These are phyloP conservation scores for Hemistola chrysoprasaria DNA, from an alignment of 2,888 invertebrate species.

Conservation along the genomic window DNA sequence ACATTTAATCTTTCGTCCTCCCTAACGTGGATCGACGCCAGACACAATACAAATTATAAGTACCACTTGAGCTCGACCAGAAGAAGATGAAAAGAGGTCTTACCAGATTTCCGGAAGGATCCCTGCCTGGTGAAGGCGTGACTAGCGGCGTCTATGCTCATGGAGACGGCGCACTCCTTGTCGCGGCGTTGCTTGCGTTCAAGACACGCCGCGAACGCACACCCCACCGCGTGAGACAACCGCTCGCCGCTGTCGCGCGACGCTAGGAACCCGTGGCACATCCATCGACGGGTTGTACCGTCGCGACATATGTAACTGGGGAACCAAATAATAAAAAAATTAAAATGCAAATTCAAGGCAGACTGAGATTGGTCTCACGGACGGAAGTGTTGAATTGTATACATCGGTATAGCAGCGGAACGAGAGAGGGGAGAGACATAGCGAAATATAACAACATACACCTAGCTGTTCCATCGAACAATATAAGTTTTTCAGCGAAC, in stretches of 20 bases:
- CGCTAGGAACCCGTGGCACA: conserved; percentile 99
- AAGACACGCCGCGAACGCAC: conserved; percentile 98
- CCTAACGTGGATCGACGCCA: too few relatives aligned
- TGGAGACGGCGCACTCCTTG: conserved; percentile 96
- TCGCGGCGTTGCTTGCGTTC: conserved; percentile 98
- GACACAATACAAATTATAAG: too few relatives aligned
- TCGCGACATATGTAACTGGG: conserved; percentile 98
- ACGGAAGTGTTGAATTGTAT: too few relatives aligned
- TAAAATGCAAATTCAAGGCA: too few relatives aligned
- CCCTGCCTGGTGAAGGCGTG: conserved; percentile 96
- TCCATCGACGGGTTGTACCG: conserved; percentile 99
- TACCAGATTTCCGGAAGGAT: conserved; percentile 91
- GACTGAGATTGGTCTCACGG: too few relatives aligned
- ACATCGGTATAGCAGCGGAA: too few relatives aligned
- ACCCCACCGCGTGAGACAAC: conserved; percentile 99
- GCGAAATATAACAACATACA: too few relatives aligned
- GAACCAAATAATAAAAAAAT: neutral
- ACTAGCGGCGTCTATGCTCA: conserved; percentile 95
- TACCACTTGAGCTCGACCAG: too few relatives aligned
- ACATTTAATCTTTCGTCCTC: too few relatives aligned
- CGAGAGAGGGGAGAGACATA: too few relatives aligned
- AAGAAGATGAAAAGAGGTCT: conserved; percentile 10
- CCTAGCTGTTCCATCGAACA: too few relatives aligned
- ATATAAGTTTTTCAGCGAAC: too few relatives aligned
- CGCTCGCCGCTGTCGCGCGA: conserved; percentile 98